A percentile compares a stretch with the other conserved stretches of the same genome.
These are phyloP conservation scores for Xerus inauris DNA, from an alignment of 2,113 vertebrate genomes.

Conservation along the genomic window DNA sequence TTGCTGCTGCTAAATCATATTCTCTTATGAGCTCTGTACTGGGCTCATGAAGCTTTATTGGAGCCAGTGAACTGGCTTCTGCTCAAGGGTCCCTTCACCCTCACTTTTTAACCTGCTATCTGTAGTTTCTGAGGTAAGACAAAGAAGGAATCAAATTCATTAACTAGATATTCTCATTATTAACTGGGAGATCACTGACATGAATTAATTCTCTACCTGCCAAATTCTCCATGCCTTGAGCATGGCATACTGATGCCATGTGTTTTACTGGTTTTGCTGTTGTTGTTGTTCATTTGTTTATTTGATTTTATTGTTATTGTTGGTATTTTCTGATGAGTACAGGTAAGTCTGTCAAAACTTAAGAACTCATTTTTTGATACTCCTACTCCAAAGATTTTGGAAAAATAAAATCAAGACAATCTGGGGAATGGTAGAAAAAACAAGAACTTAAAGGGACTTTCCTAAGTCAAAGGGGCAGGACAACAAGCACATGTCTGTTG, in stretches of 20 bases:
- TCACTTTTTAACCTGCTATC: too few species aligned
- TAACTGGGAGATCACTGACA: not conserved
- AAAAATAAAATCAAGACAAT: not conserved
- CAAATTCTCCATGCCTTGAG: not conserved
- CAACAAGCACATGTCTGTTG: not conserved
- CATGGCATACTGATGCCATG: not conserved
- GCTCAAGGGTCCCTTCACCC: accelerated
- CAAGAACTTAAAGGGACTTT: not conserved
- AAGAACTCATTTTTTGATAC: not conserved
- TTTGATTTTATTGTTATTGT: not conserved
- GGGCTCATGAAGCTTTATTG: not conserved
- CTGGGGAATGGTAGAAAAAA: not conserved
- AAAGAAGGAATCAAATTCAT: not conserved
- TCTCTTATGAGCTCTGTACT: not conserved
- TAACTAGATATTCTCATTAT: not conserved
- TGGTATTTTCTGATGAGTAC: not conserved
- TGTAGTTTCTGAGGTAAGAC: not conserved
- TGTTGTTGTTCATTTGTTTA: not conserved
- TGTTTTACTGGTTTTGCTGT: not conserved
- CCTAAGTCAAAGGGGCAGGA: not conserved
- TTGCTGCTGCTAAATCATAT: not conserved
- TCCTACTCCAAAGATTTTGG: not conserved
- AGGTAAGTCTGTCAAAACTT: not conserved
- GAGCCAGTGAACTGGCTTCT: not conserved
- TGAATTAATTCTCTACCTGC: not conserved